Evolutionary conservation across 1,140 invertebrate genomes (phyloP).

Genomic region (Muscidifurax raptorellus): DNA sequence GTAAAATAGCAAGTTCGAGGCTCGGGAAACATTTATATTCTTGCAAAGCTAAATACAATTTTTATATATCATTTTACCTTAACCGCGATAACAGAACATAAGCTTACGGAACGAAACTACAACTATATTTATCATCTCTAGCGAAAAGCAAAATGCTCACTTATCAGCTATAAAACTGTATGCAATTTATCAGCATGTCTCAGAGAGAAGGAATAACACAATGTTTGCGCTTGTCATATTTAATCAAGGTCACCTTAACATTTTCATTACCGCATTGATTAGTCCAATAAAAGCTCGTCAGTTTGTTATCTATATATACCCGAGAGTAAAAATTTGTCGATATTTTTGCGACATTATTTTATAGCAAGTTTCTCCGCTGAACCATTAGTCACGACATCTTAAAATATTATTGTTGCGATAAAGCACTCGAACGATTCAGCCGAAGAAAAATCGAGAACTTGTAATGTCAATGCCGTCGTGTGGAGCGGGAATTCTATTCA

Average conservation of each 20-base stretch:
- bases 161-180: slow-evolving; percentile 43
- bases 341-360: slow-evolving; percentile 10
- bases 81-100: not conserved
- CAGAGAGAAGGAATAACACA: slow-evolving; percentile 29
- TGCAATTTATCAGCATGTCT: slow-evolving; percentile 43
- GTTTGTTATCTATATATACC: slow-evolving; percentile 15
- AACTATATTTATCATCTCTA: slow-evolving; percentile 26
- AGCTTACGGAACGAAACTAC: not conserved
- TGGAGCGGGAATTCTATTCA: not conserved
- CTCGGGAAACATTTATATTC: no score
- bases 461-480: not conserved
- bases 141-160: slow-evolving; percentile 39
- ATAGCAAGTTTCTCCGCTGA: not conserved
- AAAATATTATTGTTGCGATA: not conserved
- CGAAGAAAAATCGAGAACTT: not conserved
- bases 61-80: no score
- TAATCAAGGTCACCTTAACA: slow-evolving; percentile 50
- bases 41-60: no score
- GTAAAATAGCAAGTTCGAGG: no score
- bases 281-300: slow-evolving; percentile 31
- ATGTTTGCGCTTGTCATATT: slow-evolving; percentile 50
- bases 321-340: not conserved
- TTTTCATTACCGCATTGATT: slow-evolving; percentile 53
- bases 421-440: not conserved
- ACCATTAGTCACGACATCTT: not conserved